Conservation (phyloP, 2,888 invertebrate genomes). For the Drosophila setosimentum region DNA sequence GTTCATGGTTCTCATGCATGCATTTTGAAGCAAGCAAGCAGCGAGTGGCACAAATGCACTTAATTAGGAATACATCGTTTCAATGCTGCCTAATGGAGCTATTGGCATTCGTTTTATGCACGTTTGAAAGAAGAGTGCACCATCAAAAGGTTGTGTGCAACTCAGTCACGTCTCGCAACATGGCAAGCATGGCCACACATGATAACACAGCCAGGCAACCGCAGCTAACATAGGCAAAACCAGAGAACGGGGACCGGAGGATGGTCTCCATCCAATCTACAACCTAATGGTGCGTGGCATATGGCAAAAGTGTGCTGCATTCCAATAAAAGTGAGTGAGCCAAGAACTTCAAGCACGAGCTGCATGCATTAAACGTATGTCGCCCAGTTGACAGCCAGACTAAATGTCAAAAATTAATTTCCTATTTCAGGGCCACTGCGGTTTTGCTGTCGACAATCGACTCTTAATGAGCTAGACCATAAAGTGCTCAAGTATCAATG, state of each 20-base stretch:
- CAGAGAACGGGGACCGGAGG: neutral
- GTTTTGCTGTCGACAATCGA: slow-evolving; percentile 33
- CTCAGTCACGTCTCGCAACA: slow-evolving; percentile 40
- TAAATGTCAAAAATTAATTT: slow-evolving; percentile 39
- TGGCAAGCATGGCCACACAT: slow-evolving; percentile 5
- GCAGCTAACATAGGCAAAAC: slow-evolving; percentile 9
- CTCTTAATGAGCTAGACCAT: slow-evolving; percentile 24
- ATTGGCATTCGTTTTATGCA: slow-evolving; percentile 19
- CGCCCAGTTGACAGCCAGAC: neutral
- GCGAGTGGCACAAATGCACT: slow-evolving; percentile 66
- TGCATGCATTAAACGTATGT: slow-evolving; percentile 12
- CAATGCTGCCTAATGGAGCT: slow-evolving; percentile 54
- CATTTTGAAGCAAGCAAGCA: slow-evolving; percentile 30
- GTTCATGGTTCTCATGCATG: slow-evolving; percentile 52
- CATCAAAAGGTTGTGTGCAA: slow-evolving; percentile 68
- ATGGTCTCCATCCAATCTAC: neutral
- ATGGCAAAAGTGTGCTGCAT: slow-evolving; percentile 69
- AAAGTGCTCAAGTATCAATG: slow-evolving; percentile 22
- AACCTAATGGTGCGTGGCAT: slow-evolving; percentile 65
- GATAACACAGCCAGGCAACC: slow-evolving; percentile 13
- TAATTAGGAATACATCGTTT: slow-evolving; percentile 64
- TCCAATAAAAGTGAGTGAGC: slow-evolving; percentile 65
- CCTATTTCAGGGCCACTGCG: slow-evolving; percentile 27
- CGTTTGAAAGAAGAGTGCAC: slow-evolving; percentile 6
- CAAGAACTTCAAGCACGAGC: slow-evolving; percentile 35